These are phyloP conservation scores for roundworm (Caenorhabditis elegans) DNA, from an alignment of 1,140 invertebrate genomes.

Conservation along the genomic window WBcel235 BX284603.4:1860001-1860500, in stretches of 20 bases:
- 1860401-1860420: not conserved
- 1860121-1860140: not conserved
- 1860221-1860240: not conserved
- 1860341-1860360: too few species aligned
- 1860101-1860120: not conserved
- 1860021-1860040: slow-evolving; percentile 59
- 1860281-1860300: not conserved
- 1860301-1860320: not conserved
- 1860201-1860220: slow-evolving; percentile 60
- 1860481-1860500: slow-evolving; percentile 41
- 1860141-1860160: slow-evolving; percentile 53
- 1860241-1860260: not conserved
- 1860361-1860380: not conserved
- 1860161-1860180: slow-evolving; percentile 66
- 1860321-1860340: not conserved
- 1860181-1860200: slow-evolving; percentile 65
- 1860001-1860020: slow-evolving; percentile 61
- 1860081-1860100: slow-evolving; percentile 5
- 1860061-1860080: slow-evolving; percentile 30
- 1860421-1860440: not conserved
- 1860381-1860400: too few species aligned
- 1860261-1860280: not conserved
- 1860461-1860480: slow-evolving; percentile 47
- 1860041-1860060: slow-evolving; percentile 48
- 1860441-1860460: slow-evolving; percentile 51